Conservation (phyloP, 53 echinoderm and acorn worm genomes). For the Zoroaster sp. region DNA sequence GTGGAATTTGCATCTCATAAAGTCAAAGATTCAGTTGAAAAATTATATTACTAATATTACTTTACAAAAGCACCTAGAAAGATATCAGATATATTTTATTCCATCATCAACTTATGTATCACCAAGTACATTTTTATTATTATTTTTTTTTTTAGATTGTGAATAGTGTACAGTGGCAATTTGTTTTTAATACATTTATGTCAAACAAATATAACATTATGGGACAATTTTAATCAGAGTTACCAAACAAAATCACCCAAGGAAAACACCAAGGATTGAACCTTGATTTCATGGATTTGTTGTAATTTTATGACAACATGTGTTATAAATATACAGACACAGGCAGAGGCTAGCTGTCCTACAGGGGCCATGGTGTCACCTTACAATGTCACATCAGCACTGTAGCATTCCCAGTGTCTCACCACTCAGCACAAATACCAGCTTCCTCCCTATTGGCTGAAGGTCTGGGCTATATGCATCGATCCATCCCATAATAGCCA, state of each 20-base stretch:
- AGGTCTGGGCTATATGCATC: slow-evolving; percentile 60
- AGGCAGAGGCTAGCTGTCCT: neutral
- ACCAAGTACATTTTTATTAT: too few relatives aligned
- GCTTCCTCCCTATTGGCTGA: slow-evolving; percentile 82
- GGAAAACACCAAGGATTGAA: neutral
- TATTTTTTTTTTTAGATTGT: too few relatives aligned
- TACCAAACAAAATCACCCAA: neutral
- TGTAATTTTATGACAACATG: slow-evolving; percentile 58
- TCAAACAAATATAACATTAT: too few relatives aligned
- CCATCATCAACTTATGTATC: too few relatives aligned
- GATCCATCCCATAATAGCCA: slow-evolving; percentile 98
- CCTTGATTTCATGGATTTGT: slow-evolving; percentile 36
- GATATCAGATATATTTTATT: too few relatives aligned
- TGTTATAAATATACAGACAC: neutral
- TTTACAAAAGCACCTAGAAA: too few relatives aligned
- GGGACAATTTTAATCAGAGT: too few relatives aligned
- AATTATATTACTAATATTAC: too few relatives aligned
- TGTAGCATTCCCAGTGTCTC: neutral
- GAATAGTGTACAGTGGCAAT: too few relatives aligned
- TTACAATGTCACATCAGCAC: slow-evolving; percentile 2
- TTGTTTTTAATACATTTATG: too few relatives aligned
- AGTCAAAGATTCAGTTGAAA: too few relatives aligned
- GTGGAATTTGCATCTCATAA: too few relatives aligned
- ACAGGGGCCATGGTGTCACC: slow-evolving; percentile 31
- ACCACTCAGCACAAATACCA: slow-evolving; percentile 51